Conservation (phyloP, 2,113 vertebrate genomes). For the Fregetta grallaria region DNA sequence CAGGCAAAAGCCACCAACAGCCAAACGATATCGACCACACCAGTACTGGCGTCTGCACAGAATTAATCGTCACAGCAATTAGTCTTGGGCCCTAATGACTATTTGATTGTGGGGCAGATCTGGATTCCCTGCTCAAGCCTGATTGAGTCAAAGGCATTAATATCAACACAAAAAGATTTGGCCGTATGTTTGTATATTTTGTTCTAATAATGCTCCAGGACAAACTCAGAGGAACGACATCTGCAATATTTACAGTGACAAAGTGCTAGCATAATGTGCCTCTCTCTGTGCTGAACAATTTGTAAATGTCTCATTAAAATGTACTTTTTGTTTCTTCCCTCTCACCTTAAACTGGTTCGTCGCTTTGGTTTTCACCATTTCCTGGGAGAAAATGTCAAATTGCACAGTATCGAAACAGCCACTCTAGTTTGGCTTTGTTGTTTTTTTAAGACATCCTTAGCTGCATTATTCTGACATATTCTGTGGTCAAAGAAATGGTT, state of each 20-base stretch:
- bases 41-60: background rate
- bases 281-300: constrained; percentile 48
- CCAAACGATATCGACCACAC: fast-evolving
- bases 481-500: background rate
- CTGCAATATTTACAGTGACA: constrained; percentile 62
- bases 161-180: background rate
- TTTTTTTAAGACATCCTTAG: background rate
- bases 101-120: background rate
- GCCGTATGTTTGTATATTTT: constrained; percentile 25
- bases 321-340: constrained; percentile 46
- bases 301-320: constrained; percentile 70
- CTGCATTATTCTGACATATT: background rate
- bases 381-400: constrained; percentile 44
- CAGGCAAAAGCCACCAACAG: background rate
- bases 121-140: background rate
- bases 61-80: background rate
- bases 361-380: constrained; percentile 22
- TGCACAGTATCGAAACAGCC: background rate
- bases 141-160: constrained; percentile 22
- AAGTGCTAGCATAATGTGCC: constrained; percentile 25
- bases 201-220: constrained; percentile 52
- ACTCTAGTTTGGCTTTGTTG: background rate
- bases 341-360: constrained; percentile 29
- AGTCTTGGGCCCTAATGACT: background rate
- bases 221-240: constrained; percentile 29